These are phyloP conservation scores for Malurus splendens DNA, from an alignment of 2,797 vertebrate species.

Conservation along the genomic window DNA sequence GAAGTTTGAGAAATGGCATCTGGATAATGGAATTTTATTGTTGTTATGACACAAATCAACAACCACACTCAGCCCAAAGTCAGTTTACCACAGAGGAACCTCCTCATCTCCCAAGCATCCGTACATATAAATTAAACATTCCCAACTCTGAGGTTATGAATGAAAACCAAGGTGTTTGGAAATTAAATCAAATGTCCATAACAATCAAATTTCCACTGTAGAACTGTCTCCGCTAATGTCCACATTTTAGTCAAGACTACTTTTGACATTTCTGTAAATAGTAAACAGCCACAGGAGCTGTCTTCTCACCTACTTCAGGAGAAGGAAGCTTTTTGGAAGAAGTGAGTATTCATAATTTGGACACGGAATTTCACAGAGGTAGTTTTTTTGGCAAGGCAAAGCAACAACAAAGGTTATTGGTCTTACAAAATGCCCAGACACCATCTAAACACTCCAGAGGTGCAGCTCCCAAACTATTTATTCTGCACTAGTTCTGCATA, in stretches of 20 bases:
- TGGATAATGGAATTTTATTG: not conserved
- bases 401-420: not conserved
- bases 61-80: not conserved
- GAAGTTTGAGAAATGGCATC: not conserved
- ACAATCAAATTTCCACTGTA: not conserved
- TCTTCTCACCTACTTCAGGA: not conserved
- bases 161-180: constrained; percentile 15
- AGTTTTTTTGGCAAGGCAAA: not conserved
- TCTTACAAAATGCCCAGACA: not conserved
- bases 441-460: not conserved
- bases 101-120: not conserved
- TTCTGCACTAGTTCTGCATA: not conserved
- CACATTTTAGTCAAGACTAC: not conserved
- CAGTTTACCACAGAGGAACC: constrained; percentile 17
- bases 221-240: not conserved
- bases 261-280: not conserved
- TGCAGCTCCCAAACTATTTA: not conserved
- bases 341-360: not conserved
- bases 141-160: constrained; percentile 6
- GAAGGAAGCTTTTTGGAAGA: not conserved
- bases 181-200: not conserved
- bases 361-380: not conserved
- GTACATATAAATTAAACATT: constrained; percentile 7
- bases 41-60: constrained; percentile 11
- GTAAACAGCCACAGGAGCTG: not conserved